Evolutionary conservation across 2,797 vertebrate species (phyloP).

Genomic region (Cyprinodon diabolis): DNA sequence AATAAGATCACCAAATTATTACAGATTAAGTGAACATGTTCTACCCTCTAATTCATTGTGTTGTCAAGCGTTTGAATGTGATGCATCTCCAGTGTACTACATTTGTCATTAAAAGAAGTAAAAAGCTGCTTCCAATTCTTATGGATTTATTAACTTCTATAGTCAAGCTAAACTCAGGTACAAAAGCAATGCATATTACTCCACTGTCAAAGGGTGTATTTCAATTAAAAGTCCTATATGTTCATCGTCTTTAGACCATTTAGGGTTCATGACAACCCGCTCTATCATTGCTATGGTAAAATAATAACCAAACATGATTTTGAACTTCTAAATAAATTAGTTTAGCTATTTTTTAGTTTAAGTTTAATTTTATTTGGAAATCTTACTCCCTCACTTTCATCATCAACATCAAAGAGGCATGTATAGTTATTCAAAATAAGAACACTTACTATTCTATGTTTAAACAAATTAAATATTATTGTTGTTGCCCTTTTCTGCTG

Average conservation of each 20-base stretch:
- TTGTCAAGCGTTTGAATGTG: not conserved
- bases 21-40: not conserved
- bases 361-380: not conserved
- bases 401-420: not conserved
- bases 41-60: not conserved
- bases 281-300: not conserved
- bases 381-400: not conserved
- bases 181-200: not conserved
- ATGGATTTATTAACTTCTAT: not conserved
- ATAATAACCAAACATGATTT: not conserved
- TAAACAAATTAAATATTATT: not conserved
- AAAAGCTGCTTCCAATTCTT: not conserved
- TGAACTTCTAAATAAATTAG: not conserved
- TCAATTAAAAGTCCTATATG: not conserved
- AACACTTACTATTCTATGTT: not conserved
- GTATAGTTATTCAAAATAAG: not conserved
- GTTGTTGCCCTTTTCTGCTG: not conserved
- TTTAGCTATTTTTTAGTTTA: not conserved
- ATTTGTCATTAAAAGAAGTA: not conserved
- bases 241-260: not conserved
- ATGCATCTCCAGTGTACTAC: not conserved
- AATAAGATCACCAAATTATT: not conserved
- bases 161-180: not conserved
- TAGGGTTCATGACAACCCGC: not conserved
- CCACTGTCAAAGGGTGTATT: not conserved